Evolutionary conservation across 2,888 invertebrate genomes (phyloP).

Genomic region (Phengaris arion): DNA sequence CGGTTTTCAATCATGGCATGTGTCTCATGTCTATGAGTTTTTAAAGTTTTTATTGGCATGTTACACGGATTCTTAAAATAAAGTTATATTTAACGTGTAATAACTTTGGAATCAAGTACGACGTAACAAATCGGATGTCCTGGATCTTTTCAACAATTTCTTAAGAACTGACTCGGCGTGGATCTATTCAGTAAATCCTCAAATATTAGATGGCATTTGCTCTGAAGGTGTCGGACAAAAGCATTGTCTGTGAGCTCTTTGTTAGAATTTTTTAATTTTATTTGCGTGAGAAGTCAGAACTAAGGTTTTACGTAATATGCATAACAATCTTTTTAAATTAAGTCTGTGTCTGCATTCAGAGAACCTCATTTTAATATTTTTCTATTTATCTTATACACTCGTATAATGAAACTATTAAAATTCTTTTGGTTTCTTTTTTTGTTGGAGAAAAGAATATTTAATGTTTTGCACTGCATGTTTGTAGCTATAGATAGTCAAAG

Average conservation of each 20-base stretch:
- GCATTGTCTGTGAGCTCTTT: constrained; percentile 22
- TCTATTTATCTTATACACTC: neutral
- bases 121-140: constrained; percentile 22
- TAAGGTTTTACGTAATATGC: constrained; percentile 15
- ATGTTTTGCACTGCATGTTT: neutral
- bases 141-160: constrained; percentile 18
- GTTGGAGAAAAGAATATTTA: neutral
- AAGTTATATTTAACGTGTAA: constrained; percentile 14
- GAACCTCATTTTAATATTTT: constrained; percentile 4
- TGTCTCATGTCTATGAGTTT: too few relatives aligned
- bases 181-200: constrained; percentile 17
- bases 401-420: neutral
- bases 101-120: neutral
- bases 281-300: constrained; percentile 4
- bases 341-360: neutral
- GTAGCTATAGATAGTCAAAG: neutral
- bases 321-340: constrained; percentile 7
- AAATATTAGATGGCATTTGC: constrained; percentile 23
- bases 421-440: neutral
- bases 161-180: constrained; percentile 14
- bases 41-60: too few relatives aligned
- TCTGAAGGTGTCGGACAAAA: constrained; percentile 26
- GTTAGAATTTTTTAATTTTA: constrained; percentile 18
- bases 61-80: neutral
- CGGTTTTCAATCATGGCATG: too few relatives aligned